A percentile compares a stretch with the other conserved stretches of the same genome.
Evolutionary conservation across 2,888 invertebrate species (phyloP).

Genomic region (Gastrophysa polygoni): DNA sequence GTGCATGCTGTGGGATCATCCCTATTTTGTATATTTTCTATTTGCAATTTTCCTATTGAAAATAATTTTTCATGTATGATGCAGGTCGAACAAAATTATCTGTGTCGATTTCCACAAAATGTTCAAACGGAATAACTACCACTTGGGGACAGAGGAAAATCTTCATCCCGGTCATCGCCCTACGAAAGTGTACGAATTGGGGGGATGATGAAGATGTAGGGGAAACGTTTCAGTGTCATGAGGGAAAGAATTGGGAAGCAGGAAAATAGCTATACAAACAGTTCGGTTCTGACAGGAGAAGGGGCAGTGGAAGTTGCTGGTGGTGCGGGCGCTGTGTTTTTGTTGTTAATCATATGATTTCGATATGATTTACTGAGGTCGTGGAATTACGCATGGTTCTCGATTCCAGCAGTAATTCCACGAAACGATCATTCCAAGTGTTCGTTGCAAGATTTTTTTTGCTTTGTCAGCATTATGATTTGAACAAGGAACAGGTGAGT

Average conservation of each 20-base stretch:
- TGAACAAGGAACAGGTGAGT: not conserved
- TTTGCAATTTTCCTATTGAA: no score
- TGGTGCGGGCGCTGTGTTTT: constrained; percentile 36
- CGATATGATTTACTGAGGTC: constrained; percentile 29
- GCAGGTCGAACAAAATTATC: no score
- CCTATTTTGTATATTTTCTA: no score
- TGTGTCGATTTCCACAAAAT: no score
- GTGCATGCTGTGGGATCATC: no score
- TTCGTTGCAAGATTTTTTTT: not conserved
- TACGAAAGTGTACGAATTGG: not conserved
- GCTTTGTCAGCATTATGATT: not conserved
- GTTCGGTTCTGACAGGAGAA: constrained; percentile 33
- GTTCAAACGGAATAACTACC: not conserved
- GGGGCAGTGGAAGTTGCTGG: constrained; percentile 32
- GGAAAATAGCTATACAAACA: constrained; percentile 37
- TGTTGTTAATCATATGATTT: constrained; percentile 35
- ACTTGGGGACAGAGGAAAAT: not conserved
- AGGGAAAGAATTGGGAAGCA: constrained; percentile 34
- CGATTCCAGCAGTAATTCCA: not conserved
- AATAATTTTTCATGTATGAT: no score
- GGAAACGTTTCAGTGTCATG: constrained; percentile 28
- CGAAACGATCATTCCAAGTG: not conserved
- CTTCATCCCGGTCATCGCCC: not conserved
- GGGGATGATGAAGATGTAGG: constrained; percentile 21
- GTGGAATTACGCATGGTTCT: not conserved